Evolutionary conservation across 2,797 vertebrate genomes (phyloP).

Genomic region (Xerus rutilus): DNA sequence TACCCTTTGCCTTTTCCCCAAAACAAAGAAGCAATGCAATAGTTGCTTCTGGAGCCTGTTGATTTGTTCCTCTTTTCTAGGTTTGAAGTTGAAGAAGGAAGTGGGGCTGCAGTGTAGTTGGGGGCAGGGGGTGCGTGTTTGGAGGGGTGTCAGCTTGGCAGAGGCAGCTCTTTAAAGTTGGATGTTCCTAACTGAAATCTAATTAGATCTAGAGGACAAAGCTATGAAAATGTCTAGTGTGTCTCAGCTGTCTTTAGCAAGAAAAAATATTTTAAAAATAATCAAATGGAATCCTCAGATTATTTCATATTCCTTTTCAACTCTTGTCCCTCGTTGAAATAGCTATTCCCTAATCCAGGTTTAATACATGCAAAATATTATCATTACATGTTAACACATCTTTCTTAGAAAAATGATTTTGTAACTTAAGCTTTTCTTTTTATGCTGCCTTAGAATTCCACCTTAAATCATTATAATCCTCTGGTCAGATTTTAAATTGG

Average conservation of each 20-base stretch:
- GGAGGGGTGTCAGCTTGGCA: too few relatives aligned
- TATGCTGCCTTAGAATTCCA: neutral
- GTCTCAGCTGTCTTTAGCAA: neutral
- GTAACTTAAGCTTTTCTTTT: neutral
- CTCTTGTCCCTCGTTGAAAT: neutral
- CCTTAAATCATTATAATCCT: neutral
- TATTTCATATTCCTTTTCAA: neutral
- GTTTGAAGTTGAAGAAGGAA: neutral
- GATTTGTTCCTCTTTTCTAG: neutral
- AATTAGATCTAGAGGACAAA: neutral
- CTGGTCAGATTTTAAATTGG: conserved; percentile 20
- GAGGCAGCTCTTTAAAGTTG: neutral
- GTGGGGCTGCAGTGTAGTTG: too few relatives aligned
- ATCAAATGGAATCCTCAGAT: neutral
- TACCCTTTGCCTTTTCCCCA: neutral
- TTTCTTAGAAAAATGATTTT: neutral
- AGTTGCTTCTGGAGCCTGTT: neutral
- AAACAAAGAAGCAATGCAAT: neutral
- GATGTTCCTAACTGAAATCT: neutral
- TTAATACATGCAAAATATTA: neutral
- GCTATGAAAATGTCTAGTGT: neutral
- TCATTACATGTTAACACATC: neutral
- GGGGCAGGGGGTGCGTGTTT: too few relatives aligned
- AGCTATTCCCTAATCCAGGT: neutral
- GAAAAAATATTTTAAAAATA: neutral